Conservation (phyloP, 2,113 vertebrate genomes). For the Chrysemys picta region DNA sequence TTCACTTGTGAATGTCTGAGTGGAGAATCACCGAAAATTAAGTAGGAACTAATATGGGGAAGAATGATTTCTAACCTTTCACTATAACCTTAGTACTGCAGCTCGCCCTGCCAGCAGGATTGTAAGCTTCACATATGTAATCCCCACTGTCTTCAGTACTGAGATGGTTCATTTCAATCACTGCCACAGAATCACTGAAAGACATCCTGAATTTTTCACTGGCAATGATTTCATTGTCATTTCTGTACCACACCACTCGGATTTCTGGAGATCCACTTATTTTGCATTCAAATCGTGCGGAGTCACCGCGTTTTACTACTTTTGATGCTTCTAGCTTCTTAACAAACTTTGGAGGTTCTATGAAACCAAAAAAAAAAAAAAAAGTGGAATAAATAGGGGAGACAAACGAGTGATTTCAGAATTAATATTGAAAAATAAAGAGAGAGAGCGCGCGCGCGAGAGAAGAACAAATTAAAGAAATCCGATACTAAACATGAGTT, state of each 20-base stretch:
- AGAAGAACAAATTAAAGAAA: constrained; percentile 58
- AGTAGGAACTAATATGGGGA: neutral
- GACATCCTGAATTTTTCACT: constrained; percentile 88
- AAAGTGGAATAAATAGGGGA: neutral
- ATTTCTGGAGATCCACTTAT: constrained; percentile 92
- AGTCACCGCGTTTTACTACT: constrained; percentile 90
- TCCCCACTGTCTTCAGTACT: constrained; percentile 90
- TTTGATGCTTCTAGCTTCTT: constrained; percentile 92
- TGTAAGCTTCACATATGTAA: constrained; percentile 96
- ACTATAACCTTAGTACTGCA: constrained; percentile 92
- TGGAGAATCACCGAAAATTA: neutral
- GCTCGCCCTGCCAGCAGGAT: constrained; percentile 94
- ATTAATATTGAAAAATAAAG: neutral
- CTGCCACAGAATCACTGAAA: constrained; percentile 89
- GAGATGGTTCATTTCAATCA: constrained; percentile 88
- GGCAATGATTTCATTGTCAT: constrained; percentile 87
- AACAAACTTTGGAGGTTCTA: constrained; percentile 96
- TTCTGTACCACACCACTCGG: constrained; percentile 93
- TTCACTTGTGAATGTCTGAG: neutral
- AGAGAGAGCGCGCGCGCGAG: neutral
- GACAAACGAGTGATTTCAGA: neutral
- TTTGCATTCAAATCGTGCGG: constrained; percentile 92
- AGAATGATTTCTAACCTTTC: constrained; percentile 89
- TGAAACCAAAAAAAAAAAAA: constrained; percentile 78
- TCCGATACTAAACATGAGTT: neutral